phyloP scores from a whole-genome alignment of 2,113 vertebrate genomes.

The Gasterosteus nipponicus region DNA sequence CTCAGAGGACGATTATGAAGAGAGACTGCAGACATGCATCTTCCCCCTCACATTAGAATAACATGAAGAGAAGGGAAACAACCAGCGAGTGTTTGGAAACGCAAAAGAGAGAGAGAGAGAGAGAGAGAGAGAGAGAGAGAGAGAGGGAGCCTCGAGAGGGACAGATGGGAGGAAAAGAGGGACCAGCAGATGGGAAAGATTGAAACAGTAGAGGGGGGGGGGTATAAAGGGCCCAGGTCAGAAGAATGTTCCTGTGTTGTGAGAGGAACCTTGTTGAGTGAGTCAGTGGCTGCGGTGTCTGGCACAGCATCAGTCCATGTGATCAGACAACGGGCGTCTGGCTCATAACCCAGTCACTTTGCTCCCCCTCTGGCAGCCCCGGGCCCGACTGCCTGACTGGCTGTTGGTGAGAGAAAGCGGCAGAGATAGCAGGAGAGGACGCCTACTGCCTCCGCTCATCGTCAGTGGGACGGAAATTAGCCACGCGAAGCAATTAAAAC shows the following conservation, averaged over 20 bases:
- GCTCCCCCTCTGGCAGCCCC: slow-evolving; percentile 76
- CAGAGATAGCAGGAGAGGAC: slow-evolving; percentile 40
- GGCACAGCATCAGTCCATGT: slow-evolving; percentile 76
- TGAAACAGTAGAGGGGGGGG: slow-evolving; percentile 23
- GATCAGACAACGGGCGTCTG: slow-evolving; percentile 75
- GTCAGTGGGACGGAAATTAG: slow-evolving; percentile 61
- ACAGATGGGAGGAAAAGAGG: slow-evolving; percentile 44
- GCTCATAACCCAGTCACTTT: slow-evolving; percentile 79
- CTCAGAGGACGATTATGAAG: slow-evolving; percentile 51
- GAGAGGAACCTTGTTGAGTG: slow-evolving; percentile 70
- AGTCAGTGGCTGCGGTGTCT: slow-evolving; percentile 70
- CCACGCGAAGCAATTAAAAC: slow-evolving; percentile 66
- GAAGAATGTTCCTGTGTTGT: slow-evolving; percentile 59
- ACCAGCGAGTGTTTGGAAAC: slow-evolving; percentile 18
- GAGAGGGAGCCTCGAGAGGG: slow-evolving; percentile 32
- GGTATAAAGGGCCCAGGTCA: slow-evolving; percentile 58
- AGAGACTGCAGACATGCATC: slow-evolving; percentile 30
- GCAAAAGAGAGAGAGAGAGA: slow-evolving; percentile 20
- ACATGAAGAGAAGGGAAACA: neutral
- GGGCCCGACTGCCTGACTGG: slow-evolving; percentile 69
- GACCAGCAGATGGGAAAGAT: slow-evolving; percentile 45
- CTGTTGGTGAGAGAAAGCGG: slow-evolving; percentile 62
- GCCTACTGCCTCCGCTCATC: slow-evolving; percentile 35
- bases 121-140: slow-evolving; percentile 15
- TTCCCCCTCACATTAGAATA: slow-evolving; percentile 35